Conservation (phyloP, 1,140 invertebrate species). For the Triops cancriformis region DNA sequence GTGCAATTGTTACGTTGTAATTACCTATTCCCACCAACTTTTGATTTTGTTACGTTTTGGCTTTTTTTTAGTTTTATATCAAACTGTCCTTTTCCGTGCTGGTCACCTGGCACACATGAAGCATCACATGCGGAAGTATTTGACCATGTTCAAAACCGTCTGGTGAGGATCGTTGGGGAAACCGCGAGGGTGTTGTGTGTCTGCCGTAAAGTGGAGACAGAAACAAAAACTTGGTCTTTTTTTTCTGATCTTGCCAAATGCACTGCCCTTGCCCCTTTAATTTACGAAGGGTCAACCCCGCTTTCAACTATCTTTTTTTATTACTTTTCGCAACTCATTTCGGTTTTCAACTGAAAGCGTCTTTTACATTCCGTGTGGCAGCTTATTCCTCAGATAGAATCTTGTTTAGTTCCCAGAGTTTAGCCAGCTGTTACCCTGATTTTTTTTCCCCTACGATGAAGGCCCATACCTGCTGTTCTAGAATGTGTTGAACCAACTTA, state of each 20-base stretch:
- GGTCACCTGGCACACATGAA: not conserved
- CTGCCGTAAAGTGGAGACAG: not conserved
- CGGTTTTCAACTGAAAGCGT: not conserved
- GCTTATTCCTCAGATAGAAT: conserved; percentile 1
- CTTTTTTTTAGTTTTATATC: not conserved
- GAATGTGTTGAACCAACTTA: not conserved
- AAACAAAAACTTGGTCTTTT: not conserved
- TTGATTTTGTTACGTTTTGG: not conserved
- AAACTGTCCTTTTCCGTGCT: not conserved
- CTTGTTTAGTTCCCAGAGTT: not conserved
- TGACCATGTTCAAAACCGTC: not conserved
- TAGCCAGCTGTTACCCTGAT: not conserved
- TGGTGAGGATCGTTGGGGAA: not conserved
- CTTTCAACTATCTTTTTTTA: not conserved
- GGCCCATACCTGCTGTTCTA: not conserved
- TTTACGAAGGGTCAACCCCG: not conserved
- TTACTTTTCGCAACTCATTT: not conserved
- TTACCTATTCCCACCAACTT: no score
- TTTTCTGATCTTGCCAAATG: not conserved
- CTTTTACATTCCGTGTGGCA: conserved; percentile 3
- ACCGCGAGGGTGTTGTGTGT: not conserved
- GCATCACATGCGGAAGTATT: conserved; percentile 4
- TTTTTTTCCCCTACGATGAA: not conserved
- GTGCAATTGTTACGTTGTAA: not conserved
- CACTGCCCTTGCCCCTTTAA: not conserved